Conservation (phyloP, 1,140 invertebrate species). For the Drosophila ohnishii region DNA sequence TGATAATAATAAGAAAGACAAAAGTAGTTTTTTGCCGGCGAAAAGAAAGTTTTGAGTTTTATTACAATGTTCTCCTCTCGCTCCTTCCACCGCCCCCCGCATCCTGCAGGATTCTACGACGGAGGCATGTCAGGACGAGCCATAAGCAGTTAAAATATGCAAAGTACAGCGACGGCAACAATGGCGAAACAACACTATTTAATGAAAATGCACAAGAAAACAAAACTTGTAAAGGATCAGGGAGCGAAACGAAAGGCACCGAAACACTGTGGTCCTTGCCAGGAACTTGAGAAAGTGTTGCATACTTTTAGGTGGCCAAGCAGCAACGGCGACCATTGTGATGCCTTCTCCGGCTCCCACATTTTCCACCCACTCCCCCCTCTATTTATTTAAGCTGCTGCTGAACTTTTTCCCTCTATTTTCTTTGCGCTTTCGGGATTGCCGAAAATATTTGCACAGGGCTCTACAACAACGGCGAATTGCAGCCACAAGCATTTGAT, state of each 20-base stretch:
- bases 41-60: slow-evolving; percentile 66
- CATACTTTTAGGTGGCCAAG: slow-evolving; percentile 63
- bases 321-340: slow-evolving; percentile 34
- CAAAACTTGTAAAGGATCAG: slow-evolving; percentile 50
- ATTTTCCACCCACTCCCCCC: slow-evolving; percentile 4
- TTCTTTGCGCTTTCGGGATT: slow-evolving; percentile 63
- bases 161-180: slow-evolving; percentile 56
- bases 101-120: neutral
- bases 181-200: slow-evolving; percentile 63
- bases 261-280: slow-evolving; percentile 8
- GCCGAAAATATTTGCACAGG: slow-evolving; percentile 65
- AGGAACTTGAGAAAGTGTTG: slow-evolving; percentile 69
- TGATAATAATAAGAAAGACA: slow-evolving; percentile 57
- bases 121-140: slow-evolving; percentile 32
- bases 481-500: slow-evolving; percentile 65
- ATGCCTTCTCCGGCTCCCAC: slow-evolving; percentile 21
- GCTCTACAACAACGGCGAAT: slow-evolving; percentile 35
- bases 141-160: slow-evolving; percentile 70
- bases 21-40: slow-evolving; percentile 59
- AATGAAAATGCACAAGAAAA: slow-evolving; percentile 67
- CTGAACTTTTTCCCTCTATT: slow-evolving; percentile 58
- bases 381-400: slow-evolving; percentile 69
- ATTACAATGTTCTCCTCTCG: slow-evolving; percentile 63
- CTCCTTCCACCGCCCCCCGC: neutral
- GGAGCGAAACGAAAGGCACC: slow-evolving; percentile 1